Evolutionary conservation across 2,888 invertebrate genomes (phyloP), one percentile per base, ranked within the genome.

Genomic region (Helicoverpa assulta): DNA sequence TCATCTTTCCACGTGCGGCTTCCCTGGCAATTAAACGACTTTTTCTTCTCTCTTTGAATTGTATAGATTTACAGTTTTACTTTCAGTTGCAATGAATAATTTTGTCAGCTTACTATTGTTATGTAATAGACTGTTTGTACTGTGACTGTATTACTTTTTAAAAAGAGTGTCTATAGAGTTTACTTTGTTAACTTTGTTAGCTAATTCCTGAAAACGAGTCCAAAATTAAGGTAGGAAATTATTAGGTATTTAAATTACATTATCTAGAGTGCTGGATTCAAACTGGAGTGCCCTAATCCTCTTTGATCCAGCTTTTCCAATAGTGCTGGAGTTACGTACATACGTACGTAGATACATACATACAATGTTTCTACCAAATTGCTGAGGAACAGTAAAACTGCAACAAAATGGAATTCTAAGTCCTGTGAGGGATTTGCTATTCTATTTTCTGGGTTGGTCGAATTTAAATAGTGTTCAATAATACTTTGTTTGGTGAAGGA

Each of bases 321-420:
- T 61, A 75, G n/a, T 52, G 37, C 26, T 57, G 26, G 56, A 60
- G 54, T 50, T 53, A 51, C 50, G 33, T 52, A 53, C 12, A 18
- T 18, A 62, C 26, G 4, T 26, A 26, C 4, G 26, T 26, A 26
- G 2, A 26, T 26, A 26, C 26, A 7, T 55, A 61, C 10, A 52
- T 59, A 66, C 78, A 77, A 77, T 77, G 75, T 75, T 55, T 56
- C 59, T 63, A 52, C 59, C 73, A 67, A 76, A 76, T 78, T 53
- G 67, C 64, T 64, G 33, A 64, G 37, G 60, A 67, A 73, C 64
- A 78, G 78, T 76, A 67, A 78, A 76, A 70, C 59, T 59, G 75
- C 62, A 73, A 76, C 73, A 78, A 76, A 76, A 76, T 73, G 66
- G 59, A 78, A 76, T 76, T 67, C 78, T 58, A 77, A 78, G 62